Percentiles rank a stretch among this genome's conserved stretches.
Evolutionary conservation across 2,113 vertebrate genomes (phyloP).

Genomic region (Smithornis capensis): DNA sequence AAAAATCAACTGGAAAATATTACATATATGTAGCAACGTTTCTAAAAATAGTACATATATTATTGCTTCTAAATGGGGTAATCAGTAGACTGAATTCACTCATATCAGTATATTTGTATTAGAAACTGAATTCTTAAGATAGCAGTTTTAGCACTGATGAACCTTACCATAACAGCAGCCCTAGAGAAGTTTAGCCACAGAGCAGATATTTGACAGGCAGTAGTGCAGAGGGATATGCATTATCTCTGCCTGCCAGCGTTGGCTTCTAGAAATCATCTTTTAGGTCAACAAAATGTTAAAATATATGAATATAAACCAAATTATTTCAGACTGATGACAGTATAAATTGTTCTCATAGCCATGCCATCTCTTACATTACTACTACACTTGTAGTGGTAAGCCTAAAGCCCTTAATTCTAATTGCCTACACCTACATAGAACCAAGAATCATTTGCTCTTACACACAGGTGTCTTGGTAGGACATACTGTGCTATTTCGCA

Average conservation of each 20-base stretch:
- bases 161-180: not conserved
- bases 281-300: not conserved
- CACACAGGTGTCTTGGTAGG: not conserved
- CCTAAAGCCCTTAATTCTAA: not conserved
- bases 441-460: not conserved
- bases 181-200: not conserved
- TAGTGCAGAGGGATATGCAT: not conserved
- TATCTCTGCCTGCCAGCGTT: not conserved
- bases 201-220: not conserved
- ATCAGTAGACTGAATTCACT: not conserved
- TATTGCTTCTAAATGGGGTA: not conserved
- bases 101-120: not conserved
- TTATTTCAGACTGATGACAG: not conserved
- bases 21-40: not conserved
- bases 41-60: not conserved
- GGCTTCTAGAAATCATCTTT: not conserved
- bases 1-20: not conserved
- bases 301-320: not conserved
- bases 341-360: not conserved
- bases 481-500: not conserved
- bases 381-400: not conserved
- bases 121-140: not conserved
- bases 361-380: not conserved
- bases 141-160: not conserved
- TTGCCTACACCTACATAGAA: not conserved